phyloP scores from a whole-genome alignment of 1,140 invertebrate species.

The Archivesica marissinica region DNA sequence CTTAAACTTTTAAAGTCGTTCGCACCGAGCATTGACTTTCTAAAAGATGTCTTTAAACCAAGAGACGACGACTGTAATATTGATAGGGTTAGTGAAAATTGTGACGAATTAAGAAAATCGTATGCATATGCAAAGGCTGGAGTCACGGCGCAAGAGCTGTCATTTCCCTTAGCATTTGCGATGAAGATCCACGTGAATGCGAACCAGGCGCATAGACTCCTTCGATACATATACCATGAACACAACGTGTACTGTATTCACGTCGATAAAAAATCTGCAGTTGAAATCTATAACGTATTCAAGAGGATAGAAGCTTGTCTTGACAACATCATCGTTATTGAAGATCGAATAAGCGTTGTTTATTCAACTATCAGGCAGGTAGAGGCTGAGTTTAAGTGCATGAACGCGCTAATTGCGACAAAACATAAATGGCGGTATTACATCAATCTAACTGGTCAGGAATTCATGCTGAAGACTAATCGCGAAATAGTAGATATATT shows the following conservation, averaged over 20 bases:
- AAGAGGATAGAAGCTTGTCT: slow-evolving; percentile 39
- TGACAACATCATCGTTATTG: slow-evolving; percentile 63
- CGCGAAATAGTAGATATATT: slow-evolving; percentile 76
- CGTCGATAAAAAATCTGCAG: slow-evolving; percentile 73
- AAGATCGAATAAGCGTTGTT: slow-evolving; percentile 33
- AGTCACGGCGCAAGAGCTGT: slow-evolving; percentile 43
- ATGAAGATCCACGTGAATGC: slow-evolving; percentile 75
- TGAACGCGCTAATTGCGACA: slow-evolving; percentile 50
- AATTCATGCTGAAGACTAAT: slow-evolving; percentile 80
- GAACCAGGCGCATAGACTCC: slow-evolving; percentile 77
- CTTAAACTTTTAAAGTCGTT: background rate
- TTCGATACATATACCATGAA: slow-evolving; percentile 78
- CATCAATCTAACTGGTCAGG: slow-evolving; percentile 79
- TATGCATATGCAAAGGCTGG: slow-evolving; percentile 18
- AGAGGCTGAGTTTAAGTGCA: slow-evolving; percentile 73
- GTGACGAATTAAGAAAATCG: background rate
- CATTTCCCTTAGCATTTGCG: slow-evolving; percentile 69
- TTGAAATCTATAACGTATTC: slow-evolving; percentile 9
- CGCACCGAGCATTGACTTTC: background rate
- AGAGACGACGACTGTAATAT: slow-evolving; percentile 25
- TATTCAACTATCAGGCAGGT: slow-evolving; percentile 67
- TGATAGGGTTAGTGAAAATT: background rate
- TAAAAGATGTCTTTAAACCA: background rate
- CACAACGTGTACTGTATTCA: slow-evolving; percentile 83
- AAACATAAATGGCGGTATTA: slow-evolving; percentile 77